Conservation (phyloP, 2,797 vertebrate genomes). For the Lophotriccus pileatus region DNA sequence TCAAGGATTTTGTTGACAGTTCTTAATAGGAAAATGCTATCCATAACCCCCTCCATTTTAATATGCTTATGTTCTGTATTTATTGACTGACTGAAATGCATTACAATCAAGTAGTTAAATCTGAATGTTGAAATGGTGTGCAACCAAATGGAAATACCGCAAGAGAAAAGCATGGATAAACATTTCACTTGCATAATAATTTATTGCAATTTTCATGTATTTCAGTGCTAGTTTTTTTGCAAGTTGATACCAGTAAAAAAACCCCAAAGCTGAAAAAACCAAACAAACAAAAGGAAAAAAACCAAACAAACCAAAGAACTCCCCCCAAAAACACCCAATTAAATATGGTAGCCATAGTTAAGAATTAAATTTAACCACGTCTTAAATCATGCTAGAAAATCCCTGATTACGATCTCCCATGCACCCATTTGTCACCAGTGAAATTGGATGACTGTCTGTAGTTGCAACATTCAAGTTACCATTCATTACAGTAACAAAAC, state of each 20-base stretch:
- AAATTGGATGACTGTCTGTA: not conserved
- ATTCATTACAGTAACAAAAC: not conserved
- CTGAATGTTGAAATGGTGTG: not conserved
- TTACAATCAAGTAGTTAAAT: not conserved
- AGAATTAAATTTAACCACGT: not conserved
- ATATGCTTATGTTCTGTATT: not conserved
- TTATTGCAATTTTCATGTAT: not conserved
- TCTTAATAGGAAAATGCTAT: not conserved
- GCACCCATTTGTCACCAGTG: not conserved
- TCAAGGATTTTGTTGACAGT: conserved; percentile 28
- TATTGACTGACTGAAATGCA: not conserved
- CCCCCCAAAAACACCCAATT: not conserved
- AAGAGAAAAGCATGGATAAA: not conserved
- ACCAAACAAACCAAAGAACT: not conserved
- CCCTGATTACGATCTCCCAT: not conserved
- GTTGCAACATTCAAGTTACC: not conserved
- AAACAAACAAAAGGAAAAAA: not conserved
- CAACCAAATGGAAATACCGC: not conserved
- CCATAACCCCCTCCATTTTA: not conserved
- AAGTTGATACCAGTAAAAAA: not conserved
- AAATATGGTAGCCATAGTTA: not conserved
- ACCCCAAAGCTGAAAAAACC: too few relatives aligned
- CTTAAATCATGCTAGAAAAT: not conserved
- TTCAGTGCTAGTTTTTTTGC: not conserved
- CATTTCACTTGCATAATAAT: not conserved